A percentile compares a stretch with the other conserved stretches of the same genome.
Evolutionary conservation across 2,888 invertebrate genomes (phyloP).

Genomic region (Hydrotaea cyrtoneurina): DNA sequence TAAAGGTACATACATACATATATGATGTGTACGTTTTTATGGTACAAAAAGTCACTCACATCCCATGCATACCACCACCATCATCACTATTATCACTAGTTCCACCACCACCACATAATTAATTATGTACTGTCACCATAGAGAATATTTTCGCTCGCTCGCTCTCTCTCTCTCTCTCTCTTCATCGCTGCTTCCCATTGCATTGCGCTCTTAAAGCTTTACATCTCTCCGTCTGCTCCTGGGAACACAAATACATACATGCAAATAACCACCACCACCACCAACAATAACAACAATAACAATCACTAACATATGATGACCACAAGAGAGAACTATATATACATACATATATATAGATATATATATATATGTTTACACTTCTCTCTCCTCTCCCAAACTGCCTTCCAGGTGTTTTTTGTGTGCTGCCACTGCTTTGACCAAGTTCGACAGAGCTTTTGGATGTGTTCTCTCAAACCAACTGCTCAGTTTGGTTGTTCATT

Average conservation of each 20-base stretch:
- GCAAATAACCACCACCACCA: too few species aligned
- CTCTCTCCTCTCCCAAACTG: conserved; percentile 3
- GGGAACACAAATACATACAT: conserved; percentile 32
- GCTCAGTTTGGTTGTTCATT: conserved; percentile 6
- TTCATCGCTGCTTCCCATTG: neutral
- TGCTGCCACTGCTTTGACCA: conserved; percentile 10
- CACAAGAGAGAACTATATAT: conserved; percentile 41
- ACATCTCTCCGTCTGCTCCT: neutral
- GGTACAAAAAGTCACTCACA: neutral
- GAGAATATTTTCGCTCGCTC: neutral
- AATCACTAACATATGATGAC: conserved; percentile 21
- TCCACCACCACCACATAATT: conserved; percentile 19
- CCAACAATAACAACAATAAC: conserved; percentile 4
- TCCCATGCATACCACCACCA: conserved; percentile 18
- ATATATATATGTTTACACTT: neutral
- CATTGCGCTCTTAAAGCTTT: conserved; percentile 33
- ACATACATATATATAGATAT: too few species aligned
- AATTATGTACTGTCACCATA: conserved; percentile 40
- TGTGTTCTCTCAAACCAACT: too few species aligned
- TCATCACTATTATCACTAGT: neutral
- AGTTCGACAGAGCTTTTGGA: conserved; percentile 10
- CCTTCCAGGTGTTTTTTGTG: neutral
- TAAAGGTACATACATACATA: conserved; percentile 12
- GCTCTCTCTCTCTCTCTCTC: neutral
- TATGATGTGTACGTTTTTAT: neutral